Percentiles rank a stretch among this genome's conserved stretches.
phyloP scores from a whole-genome alignment of 1,140 invertebrate genomes.

The Caerostris extrusa region DNA sequence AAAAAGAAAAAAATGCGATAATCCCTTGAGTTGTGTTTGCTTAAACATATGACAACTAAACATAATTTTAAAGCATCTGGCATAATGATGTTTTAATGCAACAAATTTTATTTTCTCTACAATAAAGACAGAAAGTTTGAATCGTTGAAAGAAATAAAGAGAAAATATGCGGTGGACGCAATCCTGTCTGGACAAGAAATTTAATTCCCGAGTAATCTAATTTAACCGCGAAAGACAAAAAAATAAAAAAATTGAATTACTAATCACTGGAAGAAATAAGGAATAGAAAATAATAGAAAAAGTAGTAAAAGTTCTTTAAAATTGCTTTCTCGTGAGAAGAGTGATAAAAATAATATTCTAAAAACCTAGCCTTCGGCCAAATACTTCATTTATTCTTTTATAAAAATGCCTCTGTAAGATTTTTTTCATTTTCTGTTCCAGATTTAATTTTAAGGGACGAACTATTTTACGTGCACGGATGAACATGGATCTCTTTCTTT shows the following conservation, averaged over 20 bases:
- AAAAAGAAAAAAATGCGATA: background rate
- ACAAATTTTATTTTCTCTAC: background rate
- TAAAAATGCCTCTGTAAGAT: slow-evolving; percentile 49
- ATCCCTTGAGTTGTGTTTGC: slow-evolving; percentile 3
- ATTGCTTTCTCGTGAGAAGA: slow-evolving; percentile 50
- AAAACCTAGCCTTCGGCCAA: slow-evolving; percentile 32
- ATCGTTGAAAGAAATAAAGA: background rate
- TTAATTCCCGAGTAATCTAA: slow-evolving; percentile 60
- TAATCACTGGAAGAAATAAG: slow-evolving; percentile 61
- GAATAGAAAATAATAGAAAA: slow-evolving; percentile 18
- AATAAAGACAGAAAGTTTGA: background rate
- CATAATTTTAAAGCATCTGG: slow-evolving; percentile 42
- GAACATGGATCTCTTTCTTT: slow-evolving; percentile 49
- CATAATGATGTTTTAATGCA: slow-evolving; percentile 32
- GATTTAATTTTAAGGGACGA: slow-evolving; percentile 69
- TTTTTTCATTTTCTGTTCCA: slow-evolving; percentile 60
- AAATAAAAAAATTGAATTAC: slow-evolving; percentile 50
- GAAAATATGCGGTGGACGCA: background rate
- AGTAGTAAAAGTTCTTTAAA: slow-evolving; percentile 56
- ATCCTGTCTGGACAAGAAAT: slow-evolving; percentile 44
- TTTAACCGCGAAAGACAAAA: slow-evolving; percentile 31
- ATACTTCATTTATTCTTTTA: slow-evolving; percentile 62
- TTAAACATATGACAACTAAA: slow-evolving; percentile 29
- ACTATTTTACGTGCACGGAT: slow-evolving; percentile 64
- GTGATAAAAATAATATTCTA: slow-evolving; percentile 57